These are phyloP conservation scores for Proterorhinus semilunaris DNA, from an alignment of 2,113 vertebrate species.

Conservation along the genomic window DNA sequence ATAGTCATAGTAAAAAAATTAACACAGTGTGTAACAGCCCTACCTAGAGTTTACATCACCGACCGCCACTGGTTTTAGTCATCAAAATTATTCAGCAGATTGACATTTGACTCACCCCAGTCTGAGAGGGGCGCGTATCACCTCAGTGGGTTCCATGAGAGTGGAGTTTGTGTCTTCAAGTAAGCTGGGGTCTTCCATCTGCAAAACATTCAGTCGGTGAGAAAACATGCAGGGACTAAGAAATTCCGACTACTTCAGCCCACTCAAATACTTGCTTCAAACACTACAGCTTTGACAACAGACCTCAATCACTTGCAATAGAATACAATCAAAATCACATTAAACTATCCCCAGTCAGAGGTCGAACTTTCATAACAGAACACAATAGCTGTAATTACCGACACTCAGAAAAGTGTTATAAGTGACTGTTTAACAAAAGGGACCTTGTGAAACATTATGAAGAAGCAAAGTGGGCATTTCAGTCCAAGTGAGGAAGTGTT, in stretches of 20 bases:
- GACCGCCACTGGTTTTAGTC: too few relatives aligned
- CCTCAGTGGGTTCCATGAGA: constrained; percentile 89
- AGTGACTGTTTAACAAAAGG: neutral
- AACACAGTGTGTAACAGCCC: too few relatives aligned
- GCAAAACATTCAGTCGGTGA: constrained; percentile 48
- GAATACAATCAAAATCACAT: too few relatives aligned
- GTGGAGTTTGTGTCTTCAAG: constrained; percentile 89
- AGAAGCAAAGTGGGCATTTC: neutral
- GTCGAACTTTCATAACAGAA: neutral
- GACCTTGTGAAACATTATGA: neutral
- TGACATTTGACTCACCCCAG: constrained; percentile 82
- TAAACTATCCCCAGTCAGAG: too few relatives aligned
- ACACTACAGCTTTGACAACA: too few relatives aligned
- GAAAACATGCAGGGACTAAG: neutral
- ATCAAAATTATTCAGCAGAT: neutral
- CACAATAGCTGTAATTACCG: neutral
- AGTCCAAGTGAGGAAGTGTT: neutral
- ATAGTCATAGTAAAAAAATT: too few relatives aligned
- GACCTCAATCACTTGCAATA: too few relatives aligned
- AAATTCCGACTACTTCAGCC: too few relatives aligned
- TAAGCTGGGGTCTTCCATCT: constrained; percentile 99
- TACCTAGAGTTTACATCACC: too few relatives aligned
- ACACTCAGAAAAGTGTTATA: neutral
- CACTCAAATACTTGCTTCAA: too few relatives aligned
- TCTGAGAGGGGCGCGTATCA: constrained; percentile 86